phyloP scores from a whole-genome alignment of 2,888 invertebrate species.

The Yponomeuta plumbellus region DNA sequence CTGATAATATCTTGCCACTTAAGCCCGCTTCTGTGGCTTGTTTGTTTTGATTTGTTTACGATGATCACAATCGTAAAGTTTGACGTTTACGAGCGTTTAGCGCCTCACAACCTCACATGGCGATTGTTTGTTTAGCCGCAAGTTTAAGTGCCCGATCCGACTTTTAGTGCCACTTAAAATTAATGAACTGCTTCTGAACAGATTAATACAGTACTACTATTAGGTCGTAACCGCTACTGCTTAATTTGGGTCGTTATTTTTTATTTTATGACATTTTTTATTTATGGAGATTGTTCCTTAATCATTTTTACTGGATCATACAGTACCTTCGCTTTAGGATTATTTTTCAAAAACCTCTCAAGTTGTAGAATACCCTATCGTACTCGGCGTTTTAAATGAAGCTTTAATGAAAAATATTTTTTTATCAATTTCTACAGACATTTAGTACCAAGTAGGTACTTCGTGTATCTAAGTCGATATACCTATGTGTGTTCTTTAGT shows the following conservation, averaged over 20 bases:
- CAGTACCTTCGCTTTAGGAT: too few relatives aligned
- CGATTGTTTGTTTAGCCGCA: constrained; percentile 41
- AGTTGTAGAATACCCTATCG: too few relatives aligned
- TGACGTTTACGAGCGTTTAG: constrained; percentile 70
- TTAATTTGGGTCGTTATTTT: not conserved
- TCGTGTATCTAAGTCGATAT: too few relatives aligned
- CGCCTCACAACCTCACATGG: constrained; percentile 54
- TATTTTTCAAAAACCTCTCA: too few relatives aligned
- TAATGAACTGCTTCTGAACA: constrained; percentile 51
- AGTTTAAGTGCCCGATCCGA: constrained; percentile 17
- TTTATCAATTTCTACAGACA: too few relatives aligned
- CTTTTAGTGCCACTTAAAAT: constrained; percentile 50
- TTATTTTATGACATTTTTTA: constrained; percentile 1
- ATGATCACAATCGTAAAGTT: constrained; percentile 61
- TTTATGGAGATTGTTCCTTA: not conserved
- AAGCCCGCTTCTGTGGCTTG: constrained; percentile 68
- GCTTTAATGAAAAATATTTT: too few relatives aligned
- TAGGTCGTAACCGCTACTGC: not conserved
- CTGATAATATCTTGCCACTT: not conserved
- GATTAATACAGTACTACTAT: constrained; percentile 23
- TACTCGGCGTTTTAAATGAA: too few relatives aligned
- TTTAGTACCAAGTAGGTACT: too few relatives aligned
- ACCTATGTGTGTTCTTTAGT: too few relatives aligned
- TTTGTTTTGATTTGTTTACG: constrained; percentile 72
- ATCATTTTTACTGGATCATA: too few relatives aligned